A percentile compares a stretch with the other conserved stretches of the same genome.
phyloP scores from a whole-genome alignment of 2,797 vertebrate species.

The Myotis findleyi region DNA sequence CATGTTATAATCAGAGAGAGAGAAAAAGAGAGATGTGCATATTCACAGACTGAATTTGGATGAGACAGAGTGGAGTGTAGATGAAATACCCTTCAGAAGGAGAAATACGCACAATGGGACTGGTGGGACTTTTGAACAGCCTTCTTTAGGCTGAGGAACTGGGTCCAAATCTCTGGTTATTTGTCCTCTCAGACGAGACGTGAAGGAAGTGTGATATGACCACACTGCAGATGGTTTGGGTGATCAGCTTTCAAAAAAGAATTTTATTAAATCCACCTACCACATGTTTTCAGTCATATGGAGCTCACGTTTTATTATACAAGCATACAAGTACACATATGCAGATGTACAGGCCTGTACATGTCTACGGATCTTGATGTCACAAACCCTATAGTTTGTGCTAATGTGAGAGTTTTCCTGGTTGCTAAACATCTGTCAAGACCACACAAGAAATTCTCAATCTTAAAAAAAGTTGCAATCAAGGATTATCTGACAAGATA shows the following conservation, averaged over 20 bases:
- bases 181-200: constrained; percentile 39
- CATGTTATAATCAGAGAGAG: background rate
- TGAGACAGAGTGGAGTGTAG: background rate
- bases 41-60: background rate
- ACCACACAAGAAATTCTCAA: constrained; percentile 34
- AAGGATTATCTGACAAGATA: background rate
- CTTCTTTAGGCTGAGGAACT: constrained; percentile 33
- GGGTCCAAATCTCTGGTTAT: constrained; percentile 14
- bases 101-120: background rate
- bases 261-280: constrained; percentile 58
- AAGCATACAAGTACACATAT: background rate
- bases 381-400: background rate
- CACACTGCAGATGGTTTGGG: constrained; percentile 49
- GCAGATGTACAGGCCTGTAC: background rate
- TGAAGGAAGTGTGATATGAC: constrained; percentile 58
- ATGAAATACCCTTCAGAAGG: constrained; percentile 28
- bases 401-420: background rate
- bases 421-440: constrained; percentile 31
- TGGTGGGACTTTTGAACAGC: background rate
- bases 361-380: background rate
- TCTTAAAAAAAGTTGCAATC: background rate
- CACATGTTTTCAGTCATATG: constrained; percentile 59
- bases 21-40: background rate
- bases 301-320: constrained; percentile 30
- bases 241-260: constrained; percentile 44